Base-by-base conservation (phyloP, 2,113 vertebrate genomes). In the Probosciger aterrimus region DNA sequence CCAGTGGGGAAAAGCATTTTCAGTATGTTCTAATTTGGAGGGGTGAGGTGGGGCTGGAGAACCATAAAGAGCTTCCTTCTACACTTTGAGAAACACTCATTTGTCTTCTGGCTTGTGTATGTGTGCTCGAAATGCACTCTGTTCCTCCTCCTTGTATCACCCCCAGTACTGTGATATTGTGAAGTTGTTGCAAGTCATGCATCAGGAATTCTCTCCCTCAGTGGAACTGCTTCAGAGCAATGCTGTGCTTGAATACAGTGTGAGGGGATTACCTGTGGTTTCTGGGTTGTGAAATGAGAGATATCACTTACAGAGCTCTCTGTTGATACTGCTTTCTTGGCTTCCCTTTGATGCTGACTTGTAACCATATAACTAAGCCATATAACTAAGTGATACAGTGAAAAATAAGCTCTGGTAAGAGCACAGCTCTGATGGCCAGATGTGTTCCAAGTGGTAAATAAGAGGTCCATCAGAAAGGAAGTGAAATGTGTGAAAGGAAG, bases 251-350 rank as follows among this genome's bases (percentile, higher is more conserved):
- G 11, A 86, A 59, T 73, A 60, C 24, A 33, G 17, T 47, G 41
- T 43, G 70, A 94, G 62, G 81, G 74, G 70, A 73, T 92, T 68
- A 70, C 65, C 71, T 90, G 49, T 80, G 82, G 59, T 88, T 96
- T 92, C 82, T 73, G 74, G 28, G n/a, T 52, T 90, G 49, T 67
- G 75, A 55, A 57, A 30, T 62, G 15, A 82, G 80, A 73, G 28
- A 11, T 9, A 60, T 12, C 33, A n/a, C 41, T 89, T 89, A 73
- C 11, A 67, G 75, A 93, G 30, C 28, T 62, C 49, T 88, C 91
- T 86, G 63, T 11, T 91, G 74, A 76, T 79, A 65, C 12, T 62
- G 17, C 57, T 93, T 94, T 79, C 71, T 86, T 88, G 59, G 52
- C 28, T 92, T 85, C 9, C 17, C 25, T 91, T 91, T 92, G 84